Base-by-base conservation (phyloP, 2,113 vertebrate genomes). In the Sorex araneus region DNA sequence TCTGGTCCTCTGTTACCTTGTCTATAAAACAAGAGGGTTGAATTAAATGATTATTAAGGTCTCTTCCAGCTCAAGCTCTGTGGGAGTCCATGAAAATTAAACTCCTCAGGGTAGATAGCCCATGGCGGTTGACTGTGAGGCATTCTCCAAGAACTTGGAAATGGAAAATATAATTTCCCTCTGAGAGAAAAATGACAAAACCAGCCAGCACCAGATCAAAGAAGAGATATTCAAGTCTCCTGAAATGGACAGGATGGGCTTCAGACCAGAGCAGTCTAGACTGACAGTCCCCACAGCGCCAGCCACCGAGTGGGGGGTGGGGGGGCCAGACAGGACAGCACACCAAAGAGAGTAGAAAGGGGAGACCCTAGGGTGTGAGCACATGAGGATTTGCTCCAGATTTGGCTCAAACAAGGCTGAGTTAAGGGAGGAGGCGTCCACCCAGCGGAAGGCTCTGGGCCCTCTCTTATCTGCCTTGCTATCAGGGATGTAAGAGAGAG, bases 21-120 rank as follows among this genome's bases (percentile, higher is more conserved):
- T 95, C 95, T 94, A 89, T 94, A 93, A 92, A 96, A 89, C 69
- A 78, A 60, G 93, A 92, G 66, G 43, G 23, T 25, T 87, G 93
- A 67, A 94, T 90, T 86, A 93, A 96, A 89, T 91, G 81, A 89
- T 91, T 78, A 91, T 94, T 78, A 92, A 92, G 40, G 30, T 84
- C 77, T 87, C 64, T 90, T 83, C 92, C 69, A 36, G 28, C 45
- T 64, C 45, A 10, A 74, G 50, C 69, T 76, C 89, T 84, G 54
- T 54, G 81, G 89, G 77, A 75, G 18, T 91, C 74, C 81, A 81
- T 11, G 47, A 86, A 92, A 92, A 96, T 95, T 66, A 75, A 94
- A 87, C 76, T 94, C 43, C 70, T 94, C 6, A 2, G 77, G 34
- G 25, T 54, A 54, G 76, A 69, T 34, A 54, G 74, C 30, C 77